These are phyloP conservation scores for Calosoma granatense DNA, from an alignment of 1,140 invertebrate species.

Conservation along the genomic window DNA sequence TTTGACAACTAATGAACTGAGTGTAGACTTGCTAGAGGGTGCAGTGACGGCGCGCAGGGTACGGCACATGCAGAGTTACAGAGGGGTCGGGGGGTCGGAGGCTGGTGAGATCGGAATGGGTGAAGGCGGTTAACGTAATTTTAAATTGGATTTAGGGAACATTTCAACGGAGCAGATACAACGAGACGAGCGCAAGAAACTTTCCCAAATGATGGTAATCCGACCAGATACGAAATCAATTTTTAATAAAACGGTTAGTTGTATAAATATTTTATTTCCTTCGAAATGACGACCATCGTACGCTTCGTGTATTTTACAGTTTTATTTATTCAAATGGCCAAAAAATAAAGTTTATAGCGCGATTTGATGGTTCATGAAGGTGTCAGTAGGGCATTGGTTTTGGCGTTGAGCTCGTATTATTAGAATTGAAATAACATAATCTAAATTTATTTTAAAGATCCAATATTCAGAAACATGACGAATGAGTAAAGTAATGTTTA, in stretches of 20 bases:
- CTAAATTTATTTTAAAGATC: no score
- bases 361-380: no score
- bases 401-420: no score
- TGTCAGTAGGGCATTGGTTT: no score
- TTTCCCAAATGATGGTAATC: neutral
- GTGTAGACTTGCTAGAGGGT: neutral
- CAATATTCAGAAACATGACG: no score
- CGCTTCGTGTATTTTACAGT: no score
- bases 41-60: neutral
- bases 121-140: neutral
- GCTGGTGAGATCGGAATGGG: neutral
- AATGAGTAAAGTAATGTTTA: no score
- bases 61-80: neutral
- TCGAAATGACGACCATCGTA: no score
- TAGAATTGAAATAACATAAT: no score
- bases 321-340: no score
- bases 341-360: no score
- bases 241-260: neutral
- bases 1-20: constrained; percentile 5
- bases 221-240: neutral
- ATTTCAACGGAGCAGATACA: neutral
- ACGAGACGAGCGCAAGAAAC: neutral
- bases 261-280: neutral
- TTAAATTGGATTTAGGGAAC: neutral
- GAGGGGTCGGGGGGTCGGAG: no score